Conservation (phyloP, 2,113 vertebrate genomes). For the Calonectris borealis region DNA sequence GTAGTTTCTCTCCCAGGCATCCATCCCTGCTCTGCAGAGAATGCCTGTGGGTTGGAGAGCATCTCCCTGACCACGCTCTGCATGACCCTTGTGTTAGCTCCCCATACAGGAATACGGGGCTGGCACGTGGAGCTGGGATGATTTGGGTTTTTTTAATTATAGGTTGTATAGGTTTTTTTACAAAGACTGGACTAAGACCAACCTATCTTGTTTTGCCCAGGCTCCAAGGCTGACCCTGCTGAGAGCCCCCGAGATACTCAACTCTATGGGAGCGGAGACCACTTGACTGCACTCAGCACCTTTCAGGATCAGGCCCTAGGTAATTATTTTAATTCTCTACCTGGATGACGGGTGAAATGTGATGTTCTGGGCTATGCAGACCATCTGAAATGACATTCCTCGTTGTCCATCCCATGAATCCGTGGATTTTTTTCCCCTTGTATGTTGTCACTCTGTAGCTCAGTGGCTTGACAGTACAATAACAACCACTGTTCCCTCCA, state of each 20-base stretch:
- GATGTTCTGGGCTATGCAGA: not conserved
- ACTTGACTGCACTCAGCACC: slow-evolving; percentile 25
- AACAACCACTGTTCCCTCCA: not conserved
- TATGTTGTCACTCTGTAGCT: not conserved
- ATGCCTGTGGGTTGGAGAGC: not conserved
- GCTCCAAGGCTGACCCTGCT: slow-evolving; percentile 25
- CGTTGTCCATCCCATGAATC: not conserved
- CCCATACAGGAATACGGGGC: accelerated
- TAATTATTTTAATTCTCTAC: slow-evolving; percentile 3
- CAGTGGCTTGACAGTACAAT: not conserved
- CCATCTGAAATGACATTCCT: not conserved
- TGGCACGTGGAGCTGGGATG: accelerated
- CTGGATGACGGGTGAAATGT: not conserved
- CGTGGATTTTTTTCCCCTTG: not conserved
- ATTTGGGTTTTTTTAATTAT: not conserved
- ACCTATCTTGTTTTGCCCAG: not conserved
- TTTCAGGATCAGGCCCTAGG: slow-evolving; percentile 32
- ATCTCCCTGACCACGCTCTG: not conserved
- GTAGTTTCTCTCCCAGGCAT: not conserved
- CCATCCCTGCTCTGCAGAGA: not conserved
- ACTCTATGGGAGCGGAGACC: not conserved
- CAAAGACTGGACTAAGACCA: not conserved
- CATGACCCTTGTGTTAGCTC: accelerated
- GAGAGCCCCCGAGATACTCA: not conserved
- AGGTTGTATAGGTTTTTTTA: not conserved